Conservation (phyloP, 2,797 vertebrate genomes). For the Notoglanidium macrostoma region DNA sequence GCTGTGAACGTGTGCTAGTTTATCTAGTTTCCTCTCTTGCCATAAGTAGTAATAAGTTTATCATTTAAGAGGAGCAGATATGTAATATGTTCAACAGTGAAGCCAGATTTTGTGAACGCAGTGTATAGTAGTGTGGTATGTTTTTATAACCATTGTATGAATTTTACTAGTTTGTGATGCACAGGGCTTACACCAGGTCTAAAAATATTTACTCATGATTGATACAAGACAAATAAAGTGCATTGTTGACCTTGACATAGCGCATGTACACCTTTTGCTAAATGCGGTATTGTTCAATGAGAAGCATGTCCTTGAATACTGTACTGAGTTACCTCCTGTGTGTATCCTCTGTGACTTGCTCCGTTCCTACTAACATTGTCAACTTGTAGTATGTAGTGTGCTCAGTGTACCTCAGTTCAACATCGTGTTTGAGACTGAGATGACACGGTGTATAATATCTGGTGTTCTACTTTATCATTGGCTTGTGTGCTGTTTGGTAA, state of each 20-base stretch:
- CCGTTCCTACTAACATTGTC: slow-evolving; percentile 65
- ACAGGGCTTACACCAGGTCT: background rate
- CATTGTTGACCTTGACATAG: slow-evolving; percentile 30
- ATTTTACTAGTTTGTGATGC: slow-evolving; percentile 30
- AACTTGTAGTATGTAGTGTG: slow-evolving; percentile 59
- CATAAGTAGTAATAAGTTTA: background rate
- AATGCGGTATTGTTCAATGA: slow-evolving; percentile 37
- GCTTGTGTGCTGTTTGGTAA: slow-evolving; percentile 36
- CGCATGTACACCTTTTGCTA: slow-evolving; percentile 58
- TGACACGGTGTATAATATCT: background rate
- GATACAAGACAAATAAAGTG: slow-evolving; percentile 1
- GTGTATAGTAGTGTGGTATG: slow-evolving; percentile 40
- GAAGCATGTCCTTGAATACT: slow-evolving; percentile 55
- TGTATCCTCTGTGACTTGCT: slow-evolving; percentile 33
- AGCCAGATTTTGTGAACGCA: slow-evolving; percentile 59
- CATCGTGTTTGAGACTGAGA: slow-evolving; percentile 30
- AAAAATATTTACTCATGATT: background rate
- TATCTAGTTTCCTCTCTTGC: slow-evolving; percentile 17
- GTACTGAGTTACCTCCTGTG: slow-evolving; percentile 34
- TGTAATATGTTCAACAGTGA: slow-evolving; percentile 29
- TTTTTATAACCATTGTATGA: slow-evolving; percentile 29
- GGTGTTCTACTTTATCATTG: background rate
- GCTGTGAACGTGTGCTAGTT: background rate
- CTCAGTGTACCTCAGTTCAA: slow-evolving; percentile 30
- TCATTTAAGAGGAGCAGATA: slow-evolving; percentile 5